These are phyloP conservation scores for Nyctereutes procyonoides DNA, from an alignment of 2,113 vertebrate species.

Conservation along the genomic window DNA sequence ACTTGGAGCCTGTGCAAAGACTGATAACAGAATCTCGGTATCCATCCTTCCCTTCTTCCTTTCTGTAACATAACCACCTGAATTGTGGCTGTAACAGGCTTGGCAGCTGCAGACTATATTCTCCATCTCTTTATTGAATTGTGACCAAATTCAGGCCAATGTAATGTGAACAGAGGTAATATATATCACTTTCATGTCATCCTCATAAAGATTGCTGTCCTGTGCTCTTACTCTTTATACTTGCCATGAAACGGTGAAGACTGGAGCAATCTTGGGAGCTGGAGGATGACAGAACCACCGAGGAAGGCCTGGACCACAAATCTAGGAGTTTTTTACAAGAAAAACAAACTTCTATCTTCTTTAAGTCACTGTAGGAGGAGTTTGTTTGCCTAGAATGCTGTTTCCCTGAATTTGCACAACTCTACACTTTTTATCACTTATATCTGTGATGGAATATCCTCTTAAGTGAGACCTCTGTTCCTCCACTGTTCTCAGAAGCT, in stretches of 20 bases:
- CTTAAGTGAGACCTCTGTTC: neutral
- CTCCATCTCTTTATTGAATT: slow-evolving; percentile 18
- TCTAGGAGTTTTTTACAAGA: neutral
- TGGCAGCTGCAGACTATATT: neutral
- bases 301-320: neutral
- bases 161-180: neutral
- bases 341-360: neutral
- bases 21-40: slow-evolving; percentile 35
- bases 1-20: neutral
- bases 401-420: neutral
- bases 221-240: neutral
- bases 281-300: neutral
- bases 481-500: neutral
- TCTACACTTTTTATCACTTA: neutral
- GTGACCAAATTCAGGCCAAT: neutral
- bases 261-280: neutral
- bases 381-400: neutral
- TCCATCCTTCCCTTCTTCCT: neutral
- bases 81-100: neutral
- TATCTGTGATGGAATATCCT: neutral
- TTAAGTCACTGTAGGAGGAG: neutral
- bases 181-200: neutral
- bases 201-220: neutral
- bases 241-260: neutral
- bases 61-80: neutral